Conservation (phyloP, 2,888 invertebrate species). For the Drosophila mimica region DNA sequence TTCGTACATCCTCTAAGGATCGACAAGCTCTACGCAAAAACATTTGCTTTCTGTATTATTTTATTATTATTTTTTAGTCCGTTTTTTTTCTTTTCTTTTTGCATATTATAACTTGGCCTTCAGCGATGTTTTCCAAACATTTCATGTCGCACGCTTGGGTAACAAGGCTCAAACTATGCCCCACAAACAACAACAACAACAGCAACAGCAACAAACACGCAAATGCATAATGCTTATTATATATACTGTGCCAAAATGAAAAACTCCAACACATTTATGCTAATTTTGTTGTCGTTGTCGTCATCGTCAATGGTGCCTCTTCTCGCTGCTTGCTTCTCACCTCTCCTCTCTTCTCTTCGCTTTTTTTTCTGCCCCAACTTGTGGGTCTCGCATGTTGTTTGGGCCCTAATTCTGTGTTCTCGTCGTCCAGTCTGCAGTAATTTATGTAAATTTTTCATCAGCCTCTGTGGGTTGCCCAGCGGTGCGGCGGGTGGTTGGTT, state of each 20-base stretch:
- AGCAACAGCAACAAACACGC: slow-evolving; percentile 47
- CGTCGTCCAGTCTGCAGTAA: slow-evolving; percentile 59
- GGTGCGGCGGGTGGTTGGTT: no score
- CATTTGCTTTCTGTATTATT: slow-evolving; percentile 24
- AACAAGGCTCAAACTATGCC: slow-evolving; percentile 56
- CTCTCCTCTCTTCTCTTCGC: background rate
- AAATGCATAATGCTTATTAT: slow-evolving; percentile 65
- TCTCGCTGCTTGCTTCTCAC: background rate
- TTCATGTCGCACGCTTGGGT: slow-evolving; percentile 62
- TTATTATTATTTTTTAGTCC: slow-evolving; percentile 5
- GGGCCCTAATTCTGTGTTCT: slow-evolving; percentile 41
- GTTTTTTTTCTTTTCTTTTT: background rate
- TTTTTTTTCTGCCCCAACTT: slow-evolving; percentile 26
- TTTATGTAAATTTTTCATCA: slow-evolving; percentile 78
- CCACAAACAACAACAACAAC: slow-evolving; percentile 9
- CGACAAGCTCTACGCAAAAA: slow-evolving; percentile 24
- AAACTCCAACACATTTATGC: slow-evolving; percentile 64
- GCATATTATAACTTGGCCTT: slow-evolving; percentile 46
- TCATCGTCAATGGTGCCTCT: slow-evolving; percentile 49
- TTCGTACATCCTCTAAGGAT: slow-evolving; percentile 27
- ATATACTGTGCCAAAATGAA: slow-evolving; percentile 62
- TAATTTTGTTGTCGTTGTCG: slow-evolving; percentile 56
- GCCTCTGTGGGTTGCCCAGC: slow-evolving; percentile 47
- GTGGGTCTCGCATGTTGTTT: slow-evolving; percentile 53
- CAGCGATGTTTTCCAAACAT: slow-evolving; percentile 55